A percentile compares a stretch with the other conserved stretches of the same genome.
phyloP scores from a whole-genome alignment of 35 echinoderm and acorn worm genomes.

The Ophiothrix spiculata region DNA sequence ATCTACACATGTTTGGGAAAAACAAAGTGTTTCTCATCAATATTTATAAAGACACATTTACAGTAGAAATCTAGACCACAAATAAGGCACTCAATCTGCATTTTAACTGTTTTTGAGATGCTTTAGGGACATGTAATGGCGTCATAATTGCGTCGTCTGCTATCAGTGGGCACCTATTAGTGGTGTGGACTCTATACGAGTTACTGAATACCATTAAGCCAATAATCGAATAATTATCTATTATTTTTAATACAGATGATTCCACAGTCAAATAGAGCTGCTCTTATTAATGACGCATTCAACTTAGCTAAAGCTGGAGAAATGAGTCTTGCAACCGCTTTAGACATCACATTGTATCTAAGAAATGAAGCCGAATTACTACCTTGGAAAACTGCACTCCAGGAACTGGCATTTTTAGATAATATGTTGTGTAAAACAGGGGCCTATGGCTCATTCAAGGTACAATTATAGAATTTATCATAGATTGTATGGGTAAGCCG shows the following conservation, averaged over 20 bases:
- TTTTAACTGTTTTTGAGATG: not conserved
- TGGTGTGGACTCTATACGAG: not conserved
- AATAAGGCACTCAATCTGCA: no score
- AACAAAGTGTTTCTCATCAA: no score
- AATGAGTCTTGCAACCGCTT: conserved; percentile 41
- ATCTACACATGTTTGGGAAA: no score
- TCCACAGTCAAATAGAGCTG: conserved; percentile 45
- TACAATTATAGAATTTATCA: conserved; percentile 41
- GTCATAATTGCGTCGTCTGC: no score
- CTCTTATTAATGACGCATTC: conserved; percentile 67
- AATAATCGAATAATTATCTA: not conserved
- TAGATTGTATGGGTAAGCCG: no score
- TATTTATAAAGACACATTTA: no score
- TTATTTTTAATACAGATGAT: conserved; percentile 26
- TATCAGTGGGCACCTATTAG: no score
- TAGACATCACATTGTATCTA: conserved; percentile 62
- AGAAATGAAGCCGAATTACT: conserved; percentile 62
- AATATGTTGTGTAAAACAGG: conserved; percentile 60
- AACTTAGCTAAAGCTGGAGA: conserved; percentile 66
- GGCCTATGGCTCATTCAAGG: conserved; percentile 74
- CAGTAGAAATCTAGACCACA: no score
- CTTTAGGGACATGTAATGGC: not conserved
- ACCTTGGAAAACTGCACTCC: conserved; percentile 43
- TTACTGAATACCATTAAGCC: not conserved
- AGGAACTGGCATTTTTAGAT: conserved; percentile 36